phyloP scores from a whole-genome alignment of 2,888 invertebrate genomes.

The Taenaris catops region DNA sequence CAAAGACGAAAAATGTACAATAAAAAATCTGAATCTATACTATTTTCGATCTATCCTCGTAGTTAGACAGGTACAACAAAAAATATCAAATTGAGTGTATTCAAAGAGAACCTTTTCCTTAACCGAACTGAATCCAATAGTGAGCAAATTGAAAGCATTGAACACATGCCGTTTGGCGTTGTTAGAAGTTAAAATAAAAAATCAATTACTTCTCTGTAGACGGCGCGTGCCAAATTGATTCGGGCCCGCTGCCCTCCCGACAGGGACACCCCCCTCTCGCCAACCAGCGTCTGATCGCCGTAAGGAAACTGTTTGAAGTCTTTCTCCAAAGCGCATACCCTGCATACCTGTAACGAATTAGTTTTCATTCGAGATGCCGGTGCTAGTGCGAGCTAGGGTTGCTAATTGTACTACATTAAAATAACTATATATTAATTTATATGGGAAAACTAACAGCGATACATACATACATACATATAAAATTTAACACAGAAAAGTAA shows the following conservation, averaged over 20 bases:
- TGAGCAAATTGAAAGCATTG: constrained; percentile 15
- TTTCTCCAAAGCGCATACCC: constrained; percentile 74
- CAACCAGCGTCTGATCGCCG: constrained; percentile 85
- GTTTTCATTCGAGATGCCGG: too few relatives aligned
- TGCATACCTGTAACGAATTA: constrained; percentile 60
- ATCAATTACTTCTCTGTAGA: constrained; percentile 64
- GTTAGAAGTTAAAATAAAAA: constrained; percentile 31
- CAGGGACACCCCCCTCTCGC: constrained; percentile 85
- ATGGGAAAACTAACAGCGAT: too few relatives aligned
- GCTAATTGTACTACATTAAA: too few relatives aligned
- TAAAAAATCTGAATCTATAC: too few relatives aligned
- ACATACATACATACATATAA: too few relatives aligned
- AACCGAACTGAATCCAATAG: constrained; percentile 7
- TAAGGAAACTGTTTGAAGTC: constrained; percentile 81
- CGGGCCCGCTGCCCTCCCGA: constrained; percentile 88
- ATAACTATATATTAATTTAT: too few relatives aligned
- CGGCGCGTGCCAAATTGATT: constrained; percentile 81
- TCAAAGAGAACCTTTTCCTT: constrained; percentile 5
- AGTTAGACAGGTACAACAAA: constrained; percentile 2
- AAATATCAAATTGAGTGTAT: constrained; percentile 4
- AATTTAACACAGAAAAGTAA: too few relatives aligned
- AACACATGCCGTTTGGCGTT: constrained; percentile 17
- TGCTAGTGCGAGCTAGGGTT: too few relatives aligned
- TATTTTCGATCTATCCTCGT: too few relatives aligned
- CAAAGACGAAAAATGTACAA: too few relatives aligned